A percentile compares a stretch with the other conserved stretches of the same genome.
These are phyloP conservation scores for Erythrolamprus reginae DNA, from an alignment of 2,113 vertebrate species.

Conservation along the genomic window DNA sequence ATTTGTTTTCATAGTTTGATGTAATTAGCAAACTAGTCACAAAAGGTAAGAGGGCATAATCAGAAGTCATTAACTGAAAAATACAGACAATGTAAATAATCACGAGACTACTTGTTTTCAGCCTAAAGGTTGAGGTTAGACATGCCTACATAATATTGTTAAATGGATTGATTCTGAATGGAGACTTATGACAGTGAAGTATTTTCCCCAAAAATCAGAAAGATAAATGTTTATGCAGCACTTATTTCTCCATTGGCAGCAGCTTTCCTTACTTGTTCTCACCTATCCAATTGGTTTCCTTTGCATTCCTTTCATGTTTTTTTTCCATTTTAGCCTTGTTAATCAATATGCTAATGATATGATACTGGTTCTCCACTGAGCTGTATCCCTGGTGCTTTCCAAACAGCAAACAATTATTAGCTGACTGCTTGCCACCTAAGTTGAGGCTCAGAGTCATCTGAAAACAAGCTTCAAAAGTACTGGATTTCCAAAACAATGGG, in stretches of 20 bases:
- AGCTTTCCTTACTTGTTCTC: conserved; percentile 4
- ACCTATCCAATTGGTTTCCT: background rate
- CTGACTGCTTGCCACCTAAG: conserved; percentile 1
- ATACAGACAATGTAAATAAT: background rate
- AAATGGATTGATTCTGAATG: conserved; percentile 11
- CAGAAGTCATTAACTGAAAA: background rate
- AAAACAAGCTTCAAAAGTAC: conserved; percentile 7
- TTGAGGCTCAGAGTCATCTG: background rate
- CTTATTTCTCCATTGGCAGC: background rate
- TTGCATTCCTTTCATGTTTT: conserved; percentile 11
- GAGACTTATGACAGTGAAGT: background rate
- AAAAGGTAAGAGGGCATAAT: background rate
- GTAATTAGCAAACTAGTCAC: background rate
- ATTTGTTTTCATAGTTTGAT: background rate
- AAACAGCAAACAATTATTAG: conserved; percentile 32
- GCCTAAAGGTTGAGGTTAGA: background rate
- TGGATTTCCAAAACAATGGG: conserved; percentile 24
- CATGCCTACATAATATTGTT: background rate
- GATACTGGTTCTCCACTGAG: background rate
- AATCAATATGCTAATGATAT: conserved; percentile 1
- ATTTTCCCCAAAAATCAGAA: background rate
- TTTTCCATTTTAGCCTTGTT: conserved; percentile 9
- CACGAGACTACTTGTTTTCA: background rate
- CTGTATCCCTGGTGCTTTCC: background rate
- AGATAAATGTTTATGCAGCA: background rate